Conservation (phyloP, 2,888 invertebrate genomes). For the Epistrophella euchroma region DNA sequence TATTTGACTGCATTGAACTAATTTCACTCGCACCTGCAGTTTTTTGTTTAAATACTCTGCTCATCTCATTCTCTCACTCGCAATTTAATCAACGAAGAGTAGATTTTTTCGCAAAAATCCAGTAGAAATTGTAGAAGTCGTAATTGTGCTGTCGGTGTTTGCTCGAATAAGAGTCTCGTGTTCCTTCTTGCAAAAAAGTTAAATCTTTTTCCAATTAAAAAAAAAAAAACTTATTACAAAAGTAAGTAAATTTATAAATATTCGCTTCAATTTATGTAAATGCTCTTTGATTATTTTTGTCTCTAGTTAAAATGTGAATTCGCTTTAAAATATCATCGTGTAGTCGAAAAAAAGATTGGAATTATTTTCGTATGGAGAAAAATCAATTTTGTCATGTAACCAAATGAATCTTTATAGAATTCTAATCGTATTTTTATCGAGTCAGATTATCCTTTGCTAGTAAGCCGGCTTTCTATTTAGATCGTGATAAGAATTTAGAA, state of each 20-base stretch:
- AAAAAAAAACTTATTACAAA: slow-evolving; percentile 57
- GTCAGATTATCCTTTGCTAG: slow-evolving; percentile 5
- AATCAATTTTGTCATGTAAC: slow-evolving; percentile 56
- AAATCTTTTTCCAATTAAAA: slow-evolving; percentile 45
- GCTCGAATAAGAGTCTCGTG: slow-evolving; percentile 66
- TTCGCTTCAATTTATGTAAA: slow-evolving; percentile 8
- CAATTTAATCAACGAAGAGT: slow-evolving; percentile 21
- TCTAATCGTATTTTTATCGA: slow-evolving; percentile 33
- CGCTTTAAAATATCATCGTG: slow-evolving; percentile 10
- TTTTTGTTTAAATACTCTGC: slow-evolving; percentile 3
- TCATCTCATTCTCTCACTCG: slow-evolving; percentile 22
- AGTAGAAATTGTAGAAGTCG: slow-evolving; percentile 66
- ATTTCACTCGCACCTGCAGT: slow-evolving; percentile 42
- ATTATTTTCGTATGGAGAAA: slow-evolving; percentile 27
- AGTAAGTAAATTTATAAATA: slow-evolving; percentile 61
- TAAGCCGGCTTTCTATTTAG: slow-evolving; percentile 50
- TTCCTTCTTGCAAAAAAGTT: slow-evolving; percentile 61
- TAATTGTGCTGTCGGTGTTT: slow-evolving; percentile 70
- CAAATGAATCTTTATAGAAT: slow-evolving; percentile 19
- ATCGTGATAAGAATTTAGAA: slow-evolving; percentile 55
- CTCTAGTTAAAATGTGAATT: slow-evolving; percentile 11
- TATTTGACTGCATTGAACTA: slow-evolving; percentile 45
- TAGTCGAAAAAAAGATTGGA: slow-evolving; percentile 8
- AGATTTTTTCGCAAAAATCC: slow-evolving; percentile 59
- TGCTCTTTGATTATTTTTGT: neutral